Evolutionary conservation across 2,888 invertebrate genomes (phyloP).

Genomic region (Eulithis testata): DNA sequence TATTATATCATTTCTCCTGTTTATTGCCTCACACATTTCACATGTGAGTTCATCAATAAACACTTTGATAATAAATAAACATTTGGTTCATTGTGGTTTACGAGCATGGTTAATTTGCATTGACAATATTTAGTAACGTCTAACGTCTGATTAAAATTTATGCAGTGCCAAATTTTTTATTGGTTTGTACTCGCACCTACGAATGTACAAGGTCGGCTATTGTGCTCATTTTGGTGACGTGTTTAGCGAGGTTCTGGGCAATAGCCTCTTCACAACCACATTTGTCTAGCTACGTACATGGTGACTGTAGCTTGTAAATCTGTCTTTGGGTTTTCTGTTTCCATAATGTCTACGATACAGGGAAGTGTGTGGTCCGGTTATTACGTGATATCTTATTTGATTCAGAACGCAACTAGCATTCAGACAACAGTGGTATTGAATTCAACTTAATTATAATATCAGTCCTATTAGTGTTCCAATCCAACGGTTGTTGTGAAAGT

Average conservation of each 20-base stretch:
- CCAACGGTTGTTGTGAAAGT: constrained; percentile 27
- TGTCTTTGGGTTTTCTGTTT: no score
- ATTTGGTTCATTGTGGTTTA: constrained; percentile 51
- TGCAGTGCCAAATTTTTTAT: constrained; percentile 54
- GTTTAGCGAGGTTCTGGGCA: background rate
- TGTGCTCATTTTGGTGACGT: constrained; percentile 16
- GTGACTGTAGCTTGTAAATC: no score
- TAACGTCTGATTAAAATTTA: constrained; percentile 61
- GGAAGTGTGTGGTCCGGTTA: no score
- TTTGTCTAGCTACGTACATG: no score
- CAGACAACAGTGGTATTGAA: background rate
- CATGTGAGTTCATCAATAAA: constrained; percentile 30
- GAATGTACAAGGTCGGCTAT: constrained; percentile 45
- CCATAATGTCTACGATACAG: no score
- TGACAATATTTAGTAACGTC: constrained; percentile 52
- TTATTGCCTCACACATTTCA: constrained; percentile 28
- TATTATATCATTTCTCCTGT: constrained; percentile 17
- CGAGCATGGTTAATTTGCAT: constrained; percentile 53
- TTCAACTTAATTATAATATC: constrained; percentile 8
- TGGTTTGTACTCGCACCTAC: constrained; percentile 27
- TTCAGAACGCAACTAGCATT: no score
- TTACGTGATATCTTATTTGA: no score
- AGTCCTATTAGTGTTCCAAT: constrained; percentile 17
- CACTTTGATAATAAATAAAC: constrained; percentile 29
- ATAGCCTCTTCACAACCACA: background rate